phyloP scores from a whole-genome alignment of 1,140 invertebrate genomes.

The Aleiodes sp. region DNA sequence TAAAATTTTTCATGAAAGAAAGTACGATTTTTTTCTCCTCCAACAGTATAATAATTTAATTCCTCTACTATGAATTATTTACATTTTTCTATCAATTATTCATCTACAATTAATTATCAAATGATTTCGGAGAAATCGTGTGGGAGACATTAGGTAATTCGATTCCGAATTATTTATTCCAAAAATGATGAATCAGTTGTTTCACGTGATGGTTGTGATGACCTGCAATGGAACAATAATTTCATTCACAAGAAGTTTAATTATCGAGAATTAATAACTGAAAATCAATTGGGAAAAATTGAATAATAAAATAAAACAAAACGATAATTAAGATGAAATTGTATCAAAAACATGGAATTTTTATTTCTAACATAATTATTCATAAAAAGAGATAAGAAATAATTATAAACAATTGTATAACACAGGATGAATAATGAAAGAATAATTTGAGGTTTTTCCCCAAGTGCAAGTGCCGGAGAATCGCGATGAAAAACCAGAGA shows the following conservation, averaged over 20 bases:
- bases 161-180: background rate
- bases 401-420: slow-evolving; percentile 4
- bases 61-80: too few relatives aligned
- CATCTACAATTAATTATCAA: background rate
- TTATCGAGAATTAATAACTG: background rate
- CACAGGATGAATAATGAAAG: background rate
- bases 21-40: background rate
- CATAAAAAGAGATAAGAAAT: background rate
- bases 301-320: too few relatives aligned
- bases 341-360: slow-evolving; percentile 10
- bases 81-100: too few relatives aligned
- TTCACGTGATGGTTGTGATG: background rate
- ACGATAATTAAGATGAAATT: background rate
- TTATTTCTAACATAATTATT: slow-evolving; percentile 5
- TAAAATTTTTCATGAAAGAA: background rate
- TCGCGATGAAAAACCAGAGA: background rate
- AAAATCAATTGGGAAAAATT: too few relatives aligned
- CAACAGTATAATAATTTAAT: too few relatives aligned
- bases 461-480: slow-evolving; percentile 19
- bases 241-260: background rate
- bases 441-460: slow-evolving; percentile 1
- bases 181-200: background rate
- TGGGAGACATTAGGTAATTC: background rate
- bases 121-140: background rate
- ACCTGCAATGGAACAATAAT: background rate